Conservation (phyloP, 2,888 invertebrate species). For the Bembecia ichneumoniformis region DNA sequence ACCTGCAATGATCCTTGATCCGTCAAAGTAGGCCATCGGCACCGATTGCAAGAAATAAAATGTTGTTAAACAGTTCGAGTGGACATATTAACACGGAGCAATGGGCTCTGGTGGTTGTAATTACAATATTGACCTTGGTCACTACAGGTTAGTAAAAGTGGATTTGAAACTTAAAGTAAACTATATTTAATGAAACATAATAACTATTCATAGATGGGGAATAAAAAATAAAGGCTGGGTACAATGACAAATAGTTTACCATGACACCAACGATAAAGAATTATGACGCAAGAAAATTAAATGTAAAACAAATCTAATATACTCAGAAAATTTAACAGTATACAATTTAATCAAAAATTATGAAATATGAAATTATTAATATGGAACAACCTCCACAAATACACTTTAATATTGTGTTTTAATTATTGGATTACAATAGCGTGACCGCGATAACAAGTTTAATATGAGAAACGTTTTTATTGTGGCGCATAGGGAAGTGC, state of each 20-base stretch:
- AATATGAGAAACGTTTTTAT: neutral
- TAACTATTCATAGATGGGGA: too few species aligned
- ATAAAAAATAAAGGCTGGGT: too few species aligned
- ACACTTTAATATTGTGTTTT: too few species aligned
- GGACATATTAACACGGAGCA: constrained; percentile 32
- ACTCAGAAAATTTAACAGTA: too few species aligned
- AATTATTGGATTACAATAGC: neutral
- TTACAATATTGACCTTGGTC: constrained; percentile 36
- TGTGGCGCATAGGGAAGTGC: neutral
- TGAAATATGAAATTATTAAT: too few species aligned
- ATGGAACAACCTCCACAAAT: too few species aligned
- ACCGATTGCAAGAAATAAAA: neutral
- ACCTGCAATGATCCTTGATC: neutral
- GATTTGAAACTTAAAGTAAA: neutral
- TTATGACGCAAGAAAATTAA: too few species aligned
- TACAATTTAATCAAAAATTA: too few species aligned
- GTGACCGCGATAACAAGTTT: neutral
- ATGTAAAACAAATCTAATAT: too few species aligned
- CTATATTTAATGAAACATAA: too few species aligned
- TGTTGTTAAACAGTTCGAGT: constrained; percentile 2
- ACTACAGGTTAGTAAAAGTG: constrained; percentile 38
- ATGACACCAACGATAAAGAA: too few species aligned
- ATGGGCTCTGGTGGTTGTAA: constrained; percentile 29
- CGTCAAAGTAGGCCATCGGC: neutral
- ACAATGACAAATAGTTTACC: too few species aligned